Base-by-base conservation (phyloP, 2,888 invertebrate species). In the Drosophila paracracens region DNA sequence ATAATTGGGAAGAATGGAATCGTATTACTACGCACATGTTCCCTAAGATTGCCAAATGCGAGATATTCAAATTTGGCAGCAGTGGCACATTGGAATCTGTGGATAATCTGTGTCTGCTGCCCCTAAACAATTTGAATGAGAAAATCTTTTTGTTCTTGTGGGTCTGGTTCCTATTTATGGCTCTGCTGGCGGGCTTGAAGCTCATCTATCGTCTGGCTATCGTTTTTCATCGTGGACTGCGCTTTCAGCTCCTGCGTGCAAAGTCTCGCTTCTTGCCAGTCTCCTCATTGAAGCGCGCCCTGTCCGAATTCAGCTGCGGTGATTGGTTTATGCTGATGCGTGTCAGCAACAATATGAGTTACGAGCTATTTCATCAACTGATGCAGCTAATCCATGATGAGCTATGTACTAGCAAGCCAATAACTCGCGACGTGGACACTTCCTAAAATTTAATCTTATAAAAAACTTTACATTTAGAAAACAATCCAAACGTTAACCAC, bases 21-120 rank as follows among this genome's bases (percentile, higher is more conserved):
- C 80, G 82, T n/a, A 81, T 91, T 38, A 91, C 91, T 4, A 92
- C 92, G 4, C 85, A 83, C 35, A 88, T 93, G 6, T 93, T 93
- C 59, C 93, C 93, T 4, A 93, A 96, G 95, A 95, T 97, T 60
- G 97, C 98, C n/a, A 98, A 98, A 93, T 98, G 98, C 92, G 95
- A 95, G 60, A 97, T 98, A 94, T 95, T 96, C 93, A 97, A 97
- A 91, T 98, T 95, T 93, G 98, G 98, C 93, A 95, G 96, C 2
- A 96, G 97, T 6, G 98, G 98, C 1, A 94, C 96, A 2, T 95
- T 96, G 54, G 96, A 97, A 93, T 95, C 95, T 74, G 96, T 96
- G 92, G 98, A 98, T 91, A 97, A 81, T 35, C 93, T 97, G 0
- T 97, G 97, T 82, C 94, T 97, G n/a, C 93, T 97, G 18, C 96